Evolutionary conservation across 2,797 vertebrate species (phyloP).

Genomic region (Helarctos malayanus): DNA sequence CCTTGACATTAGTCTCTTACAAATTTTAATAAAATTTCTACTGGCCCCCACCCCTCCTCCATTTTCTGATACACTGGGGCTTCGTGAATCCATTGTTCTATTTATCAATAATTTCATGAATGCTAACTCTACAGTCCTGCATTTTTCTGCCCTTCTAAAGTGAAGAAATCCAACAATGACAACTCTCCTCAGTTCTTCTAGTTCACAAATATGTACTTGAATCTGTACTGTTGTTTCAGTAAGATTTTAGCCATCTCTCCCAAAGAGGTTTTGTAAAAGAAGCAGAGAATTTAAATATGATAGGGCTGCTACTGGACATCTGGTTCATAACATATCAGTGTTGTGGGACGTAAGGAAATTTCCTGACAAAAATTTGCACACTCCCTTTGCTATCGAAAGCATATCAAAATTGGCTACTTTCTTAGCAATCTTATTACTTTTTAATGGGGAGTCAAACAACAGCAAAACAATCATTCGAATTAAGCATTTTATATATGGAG

Average conservation of each 20-base stretch:
- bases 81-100: neutral
- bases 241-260: neutral
- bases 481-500: neutral
- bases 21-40: neutral
- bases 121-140: neutral
- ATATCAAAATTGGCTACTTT: neutral
- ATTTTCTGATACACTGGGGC: neutral
- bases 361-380: neutral
- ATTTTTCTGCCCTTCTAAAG: neutral
- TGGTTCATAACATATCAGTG: neutral
- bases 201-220: neutral
- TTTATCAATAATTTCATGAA: neutral
- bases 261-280: neutral
- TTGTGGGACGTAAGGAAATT: neutral
- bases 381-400: neutral
- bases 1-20: neutral
- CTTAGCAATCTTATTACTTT: neutral
- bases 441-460: neutral
- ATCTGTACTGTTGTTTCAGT: neutral
- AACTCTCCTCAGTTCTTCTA: neutral
- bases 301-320: neutral
- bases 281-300: neutral
- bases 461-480: neutral
- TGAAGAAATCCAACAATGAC: neutral
- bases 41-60: rapidly evolving